Evolutionary conservation across 2,888 invertebrate genomes (phyloP).

Genomic region (Blera fallax): DNA sequence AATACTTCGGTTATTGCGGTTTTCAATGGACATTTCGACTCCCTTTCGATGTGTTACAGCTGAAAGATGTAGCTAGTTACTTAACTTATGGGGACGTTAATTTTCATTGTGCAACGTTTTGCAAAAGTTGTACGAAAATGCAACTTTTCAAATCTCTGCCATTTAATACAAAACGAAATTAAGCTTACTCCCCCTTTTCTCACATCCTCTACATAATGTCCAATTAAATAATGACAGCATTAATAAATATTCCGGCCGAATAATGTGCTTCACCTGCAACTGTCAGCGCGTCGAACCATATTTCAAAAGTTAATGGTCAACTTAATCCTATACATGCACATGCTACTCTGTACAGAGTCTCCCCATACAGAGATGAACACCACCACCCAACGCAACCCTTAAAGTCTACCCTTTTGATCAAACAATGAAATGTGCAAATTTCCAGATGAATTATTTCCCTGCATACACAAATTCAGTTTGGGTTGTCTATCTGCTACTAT

Average conservation of each 20-base stretch:
- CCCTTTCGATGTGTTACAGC: too few relatives aligned
- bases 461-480: conserved; percentile 43
- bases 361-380: background rate
- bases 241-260: conserved; percentile 38
- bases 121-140: too few relatives aligned
- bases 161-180: too few relatives aligned
- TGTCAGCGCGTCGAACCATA: conserved; percentile 40
- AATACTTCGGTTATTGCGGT: too few relatives aligned
- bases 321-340: conserved; percentile 48
- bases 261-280: conserved; percentile 62
- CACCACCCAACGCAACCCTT: conserved; percentile 3
- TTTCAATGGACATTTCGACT: too few relatives aligned
- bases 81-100: too few relatives aligned
- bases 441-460: conserved; percentile 60
- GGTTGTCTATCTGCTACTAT: background rate
- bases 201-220: background rate
- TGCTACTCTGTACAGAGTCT: background rate
- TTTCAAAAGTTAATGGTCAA: conserved; percentile 67
- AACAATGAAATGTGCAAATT: conserved; percentile 63
- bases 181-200: background rate
- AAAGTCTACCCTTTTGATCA: background rate
- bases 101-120: too few relatives aligned
- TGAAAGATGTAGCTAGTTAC: too few relatives aligned
- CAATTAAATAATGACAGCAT: conserved; percentile 33
- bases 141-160: too few relatives aligned